Base-by-base conservation (phyloP, 92 coral and sea anemone genomes). In the Palythoa heliodiscus region DNA sequence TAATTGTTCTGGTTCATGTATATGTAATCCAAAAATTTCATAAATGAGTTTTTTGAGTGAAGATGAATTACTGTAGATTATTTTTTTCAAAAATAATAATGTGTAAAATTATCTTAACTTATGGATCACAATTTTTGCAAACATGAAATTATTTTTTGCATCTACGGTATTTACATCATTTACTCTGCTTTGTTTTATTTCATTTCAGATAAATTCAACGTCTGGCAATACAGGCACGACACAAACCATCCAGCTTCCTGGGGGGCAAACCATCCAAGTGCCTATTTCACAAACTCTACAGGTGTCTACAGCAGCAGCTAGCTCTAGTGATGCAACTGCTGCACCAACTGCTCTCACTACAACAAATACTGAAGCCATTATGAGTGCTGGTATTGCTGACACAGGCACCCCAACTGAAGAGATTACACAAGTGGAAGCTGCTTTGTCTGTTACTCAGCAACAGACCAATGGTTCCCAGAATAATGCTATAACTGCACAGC, bases 261-360 rank as follows among this genome's bases (percentile, higher is more conserved):
- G 95, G 13, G 98, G 98, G 29, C 98, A 94, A 84, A 94, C 98
- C 61, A 94, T 93, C 29, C 96, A 95, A 83, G 98, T 93, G 75
- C 94, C 97, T 7, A 57, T 93, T 22, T 81, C 88, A 43, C 88
- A 86, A 39, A 74, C 83, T 16, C 82, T 94, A n/a, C 95, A 93
- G 35, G 87, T 95, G 82, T 83, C 98, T 50, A 91, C 91, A 39
- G 71, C 89, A 60, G 87, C 95, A 0, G 68, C 95, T 60, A 76
- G 83, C 53, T 64, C 87, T 38, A 55, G 93, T 40, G 97, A 89
- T 29, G 20, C 89, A 19, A 69, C 69, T 29, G 83, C 83, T 11
- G 87, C 78, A 20, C 61, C 93, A 17, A 68, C 93, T 20, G 85
- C 91, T 39, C 90, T 77, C 29, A 88, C 87, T 16, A 82, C 93